Evolutionary conservation across 2,888 invertebrate species (phyloP), one percentile per base, ranked within the genome.

Genomic region (Platynereis dumerilii): DNA sequence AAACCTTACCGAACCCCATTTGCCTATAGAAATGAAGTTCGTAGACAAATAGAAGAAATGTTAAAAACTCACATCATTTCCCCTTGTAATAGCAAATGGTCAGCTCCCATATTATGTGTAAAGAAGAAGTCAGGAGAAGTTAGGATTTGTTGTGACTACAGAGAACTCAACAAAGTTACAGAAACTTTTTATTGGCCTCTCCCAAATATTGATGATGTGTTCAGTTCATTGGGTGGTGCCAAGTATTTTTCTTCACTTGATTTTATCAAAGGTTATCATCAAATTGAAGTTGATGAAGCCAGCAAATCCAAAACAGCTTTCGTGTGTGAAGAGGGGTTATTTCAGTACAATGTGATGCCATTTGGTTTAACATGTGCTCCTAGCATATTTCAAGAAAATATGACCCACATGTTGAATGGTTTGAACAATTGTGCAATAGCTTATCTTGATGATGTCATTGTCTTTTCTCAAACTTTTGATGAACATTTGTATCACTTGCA

Each of bases 381-480:
- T 5, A 10, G 7, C 5, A 27, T 55, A 27, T 55, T 55, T 26
- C 55, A 55, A 17, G 28, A 55, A 10, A 10, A 10, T 10, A 55
- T 55, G 55, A 7, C 24, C 5, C 24, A 17, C 7, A 2, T 55
- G 17, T 24, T 55, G 10, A 55, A 27, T 27, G 55, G 55, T 17
- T 10, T 17, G 2, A 55, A 24, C 26, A 24, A 26, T 10, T 24
- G 22, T 55, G 55, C 55, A 27, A 22, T 3, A 10, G 26, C 24
- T 7, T 60, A 60, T 22, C 7, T 60, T 29, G 54, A 60, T 22
- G 60, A 60, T 54, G 7, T 60, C 2, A 28, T 52, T 53, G 28
- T 60, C 7, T 60, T 12, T 29, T 53, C 53, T 5, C 20, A 34
- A 10, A 29, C 52, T 2, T 60, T 60, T 52, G 29, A 60, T 5